Evolutionary conservation across 2,113 vertebrate species (phyloP).

Genomic region (Donacobius atricapilla): DNA sequence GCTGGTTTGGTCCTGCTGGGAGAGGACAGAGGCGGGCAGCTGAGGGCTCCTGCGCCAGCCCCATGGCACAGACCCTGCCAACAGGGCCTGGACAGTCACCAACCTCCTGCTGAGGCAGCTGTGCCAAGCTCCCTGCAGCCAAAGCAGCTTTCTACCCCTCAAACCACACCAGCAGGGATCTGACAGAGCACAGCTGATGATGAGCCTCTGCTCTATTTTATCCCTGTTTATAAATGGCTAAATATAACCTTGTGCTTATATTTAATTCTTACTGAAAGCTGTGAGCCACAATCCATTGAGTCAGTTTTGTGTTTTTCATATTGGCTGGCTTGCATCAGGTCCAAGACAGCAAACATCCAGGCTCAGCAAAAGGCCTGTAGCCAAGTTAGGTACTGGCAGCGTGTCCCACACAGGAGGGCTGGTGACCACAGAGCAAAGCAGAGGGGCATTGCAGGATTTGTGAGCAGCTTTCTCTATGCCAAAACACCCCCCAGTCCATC

Average conservation of each 20-base stretch:
- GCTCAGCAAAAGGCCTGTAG: not conserved
- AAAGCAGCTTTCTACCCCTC: not conserved
- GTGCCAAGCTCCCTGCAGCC: fast-evolving
- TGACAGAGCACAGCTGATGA: not conserved
- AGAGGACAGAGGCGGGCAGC: not conserved
- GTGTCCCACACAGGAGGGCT: fast-evolving
- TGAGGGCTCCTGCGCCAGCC: not conserved
- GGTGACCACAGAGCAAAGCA: fast-evolving
- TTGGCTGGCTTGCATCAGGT: not conserved
- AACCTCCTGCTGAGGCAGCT: not conserved
- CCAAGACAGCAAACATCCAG: not conserved
- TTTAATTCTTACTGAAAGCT: not conserved
- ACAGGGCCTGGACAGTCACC: not conserved
- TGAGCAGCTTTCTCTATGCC: not conserved
- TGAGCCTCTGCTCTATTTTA: not conserved
- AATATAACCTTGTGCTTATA: slow-evolving; percentile 23
- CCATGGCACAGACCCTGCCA: not conserved
- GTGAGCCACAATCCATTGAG: not conserved
- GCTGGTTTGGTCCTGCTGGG: fast-evolving
- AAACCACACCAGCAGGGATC: not conserved
- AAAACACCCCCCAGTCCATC: not conserved
- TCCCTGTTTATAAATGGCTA: slow-evolving; percentile 1
- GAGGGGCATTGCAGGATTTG: not conserved
- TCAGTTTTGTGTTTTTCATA: not conserved
- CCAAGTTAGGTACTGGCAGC: fast-evolving